A percentile compares a stretch with the other conserved stretches of the same genome.
These are phyloP conservation scores for Pteropus alecto DNA, from an alignment of 2,113 vertebrate genomes.

Conservation along the genomic window DNA sequence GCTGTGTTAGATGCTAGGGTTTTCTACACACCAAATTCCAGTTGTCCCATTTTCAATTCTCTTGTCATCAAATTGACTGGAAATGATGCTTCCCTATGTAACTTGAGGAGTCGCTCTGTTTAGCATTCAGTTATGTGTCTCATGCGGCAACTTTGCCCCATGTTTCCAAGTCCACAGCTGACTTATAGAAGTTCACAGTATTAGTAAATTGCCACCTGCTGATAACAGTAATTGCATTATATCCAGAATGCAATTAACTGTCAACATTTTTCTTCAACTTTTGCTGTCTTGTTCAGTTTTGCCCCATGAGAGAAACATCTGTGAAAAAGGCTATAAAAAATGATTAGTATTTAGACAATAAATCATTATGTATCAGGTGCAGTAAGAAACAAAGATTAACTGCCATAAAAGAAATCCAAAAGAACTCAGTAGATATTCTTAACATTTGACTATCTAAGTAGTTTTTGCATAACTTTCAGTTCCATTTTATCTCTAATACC, in stretches of 20 bases:
- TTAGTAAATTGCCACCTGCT: not conserved
- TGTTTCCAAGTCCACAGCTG: slow-evolving; percentile 16
- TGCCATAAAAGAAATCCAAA: not conserved
- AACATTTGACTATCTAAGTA: not conserved
- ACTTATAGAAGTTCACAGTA: not conserved
- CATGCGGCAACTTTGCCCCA: not conserved
- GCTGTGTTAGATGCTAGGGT: not conserved
- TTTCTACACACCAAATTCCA: not conserved
- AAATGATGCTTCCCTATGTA: not conserved
- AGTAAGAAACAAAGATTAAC: slow-evolving; percentile 13
- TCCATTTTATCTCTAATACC: slow-evolving; percentile 6
- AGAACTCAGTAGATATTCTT: not conserved
- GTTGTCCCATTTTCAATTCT: not conserved
- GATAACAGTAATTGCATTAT: slow-evolving; percentile 11
- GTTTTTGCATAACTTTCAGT: not conserved
- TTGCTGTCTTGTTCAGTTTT: slow-evolving; percentile 54
- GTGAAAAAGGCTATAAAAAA: slow-evolving; percentile 20
- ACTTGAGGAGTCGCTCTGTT: not conserved
- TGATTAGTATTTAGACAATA: slow-evolving; percentile 45
- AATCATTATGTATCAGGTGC: not conserved
- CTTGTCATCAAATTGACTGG: not conserved
- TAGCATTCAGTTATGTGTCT: not conserved
- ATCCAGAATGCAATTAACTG: slow-evolving; percentile 18
- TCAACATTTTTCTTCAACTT: slow-evolving; percentile 31
- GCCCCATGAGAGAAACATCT: slow-evolving; percentile 31